Percentiles rank a stretch among this genome's conserved stretches.
Conservation (phyloP, 1,140 invertebrate species). For the Lepidotrigona ventralis region DNA sequence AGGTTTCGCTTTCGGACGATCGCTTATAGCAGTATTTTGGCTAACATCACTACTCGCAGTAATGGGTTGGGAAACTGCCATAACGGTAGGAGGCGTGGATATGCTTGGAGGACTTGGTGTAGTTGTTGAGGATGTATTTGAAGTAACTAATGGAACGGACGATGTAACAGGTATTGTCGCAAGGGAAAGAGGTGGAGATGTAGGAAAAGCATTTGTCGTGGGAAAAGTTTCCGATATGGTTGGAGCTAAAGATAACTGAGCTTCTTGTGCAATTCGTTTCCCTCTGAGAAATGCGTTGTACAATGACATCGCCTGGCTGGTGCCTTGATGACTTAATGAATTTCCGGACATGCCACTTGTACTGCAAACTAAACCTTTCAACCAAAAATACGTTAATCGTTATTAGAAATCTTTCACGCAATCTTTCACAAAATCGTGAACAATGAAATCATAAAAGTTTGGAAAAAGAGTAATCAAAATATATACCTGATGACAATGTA, state of each 20-base stretch:
- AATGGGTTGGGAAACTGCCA: constrained; percentile 73
- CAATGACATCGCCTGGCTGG: constrained; percentile 68
- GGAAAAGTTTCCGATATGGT: constrained; percentile 67
- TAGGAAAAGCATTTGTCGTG: constrained; percentile 54
- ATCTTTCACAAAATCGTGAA: neutral
- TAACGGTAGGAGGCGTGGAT: constrained; percentile 57
- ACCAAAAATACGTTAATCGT: constrained; percentile 34
- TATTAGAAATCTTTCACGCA: constrained; percentile 28
- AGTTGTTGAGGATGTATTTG: constrained; percentile 60
- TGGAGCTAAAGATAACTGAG: constrained; percentile 61
- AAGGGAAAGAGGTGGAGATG: constrained; percentile 64
- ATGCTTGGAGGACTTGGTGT: constrained; percentile 61
- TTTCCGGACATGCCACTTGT: constrained; percentile 68
- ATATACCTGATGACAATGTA: constrained; percentile 70
- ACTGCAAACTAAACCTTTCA: constrained; percentile 73
- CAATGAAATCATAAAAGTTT: constrained; percentile 37
- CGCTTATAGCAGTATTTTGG: constrained; percentile 88
- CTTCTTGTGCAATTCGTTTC: constrained; percentile 49
- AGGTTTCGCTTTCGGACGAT: constrained; percentile 89
- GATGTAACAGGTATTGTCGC: constrained; percentile 57
- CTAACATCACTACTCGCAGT: constrained; percentile 78
- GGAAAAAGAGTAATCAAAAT: constrained; percentile 70
- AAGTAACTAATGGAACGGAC: constrained; percentile 53
- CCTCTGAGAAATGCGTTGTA: constrained; percentile 66
- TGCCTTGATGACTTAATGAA: constrained; percentile 69